Evolutionary conservation across 1,140 invertebrate species (phyloP).

Genomic region (Pissodes strobi): DNA sequence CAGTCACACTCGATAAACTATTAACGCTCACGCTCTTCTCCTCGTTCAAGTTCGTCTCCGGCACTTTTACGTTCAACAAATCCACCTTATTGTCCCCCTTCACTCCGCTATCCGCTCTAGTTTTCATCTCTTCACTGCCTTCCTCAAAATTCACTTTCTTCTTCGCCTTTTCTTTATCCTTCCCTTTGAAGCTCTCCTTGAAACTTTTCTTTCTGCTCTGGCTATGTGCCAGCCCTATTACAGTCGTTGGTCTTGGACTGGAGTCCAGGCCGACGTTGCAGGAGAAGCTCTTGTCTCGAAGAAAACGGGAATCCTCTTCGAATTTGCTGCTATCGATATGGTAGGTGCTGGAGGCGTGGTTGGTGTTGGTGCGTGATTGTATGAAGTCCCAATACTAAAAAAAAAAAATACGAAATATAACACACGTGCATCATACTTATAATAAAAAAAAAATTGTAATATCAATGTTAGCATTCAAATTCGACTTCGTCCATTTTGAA

Average conservation of each 20-base stretch:
- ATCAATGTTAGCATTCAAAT: too few species aligned
- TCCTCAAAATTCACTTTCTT: slow-evolving; percentile 55
- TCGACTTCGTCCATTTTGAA: too few species aligned
- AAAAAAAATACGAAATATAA: too few species aligned
- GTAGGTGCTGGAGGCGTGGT: slow-evolving; percentile 57
- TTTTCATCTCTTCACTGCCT: slow-evolving; percentile 36
- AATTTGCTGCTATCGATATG: slow-evolving; percentile 52
- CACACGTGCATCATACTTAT: not conserved
- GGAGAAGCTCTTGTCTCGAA: slow-evolving; percentile 70
- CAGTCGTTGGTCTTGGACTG: slow-evolving; percentile 69
- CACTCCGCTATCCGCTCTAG: slow-evolving; percentile 28
- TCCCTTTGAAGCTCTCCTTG: slow-evolving; percentile 32
- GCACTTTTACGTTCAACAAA: slow-evolving; percentile 18
- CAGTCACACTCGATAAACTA: slow-evolving; percentile 49
- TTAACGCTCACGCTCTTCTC: slow-evolving; percentile 53
- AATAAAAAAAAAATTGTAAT: too few species aligned
- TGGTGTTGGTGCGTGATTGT: slow-evolving; percentile 60
- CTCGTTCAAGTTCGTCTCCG: slow-evolving; percentile 44
- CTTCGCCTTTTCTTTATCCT: slow-evolving; percentile 31
- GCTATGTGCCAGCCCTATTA: slow-evolving; percentile 55
- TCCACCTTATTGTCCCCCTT: slow-evolving; percentile 25
- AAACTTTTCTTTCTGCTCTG: slow-evolving; percentile 39
- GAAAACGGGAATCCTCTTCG: slow-evolving; percentile 56
- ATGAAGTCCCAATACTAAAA: slow-evolving; percentile 70
- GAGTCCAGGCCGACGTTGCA: slow-evolving; percentile 72